Evolutionary conservation across 2,797 vertebrate genomes (phyloP).

Genomic region (Sebastes itinus): DNA sequence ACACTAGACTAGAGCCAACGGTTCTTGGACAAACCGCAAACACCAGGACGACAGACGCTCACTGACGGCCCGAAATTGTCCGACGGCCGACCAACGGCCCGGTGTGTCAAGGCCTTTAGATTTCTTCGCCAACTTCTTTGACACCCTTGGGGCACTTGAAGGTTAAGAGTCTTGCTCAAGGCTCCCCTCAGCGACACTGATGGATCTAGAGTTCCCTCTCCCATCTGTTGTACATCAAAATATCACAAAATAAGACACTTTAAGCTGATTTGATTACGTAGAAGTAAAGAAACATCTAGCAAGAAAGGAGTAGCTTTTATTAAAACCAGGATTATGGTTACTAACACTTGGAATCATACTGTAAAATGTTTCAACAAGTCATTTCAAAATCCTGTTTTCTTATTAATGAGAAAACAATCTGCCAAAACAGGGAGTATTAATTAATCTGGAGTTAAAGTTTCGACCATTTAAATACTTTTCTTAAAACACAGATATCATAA

Average conservation of each 20-base stretch:
- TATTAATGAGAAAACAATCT: not conserved
- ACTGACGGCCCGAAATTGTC: too few species aligned
- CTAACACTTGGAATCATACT: not conserved
- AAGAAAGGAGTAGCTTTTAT: not conserved
- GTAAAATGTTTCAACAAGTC: not conserved
- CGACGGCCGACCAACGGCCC: fast-evolving
- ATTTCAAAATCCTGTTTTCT: not conserved
- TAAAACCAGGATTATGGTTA: not conserved
- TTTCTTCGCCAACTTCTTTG: not conserved
- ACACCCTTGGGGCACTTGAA: too few species aligned
- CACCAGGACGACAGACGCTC: too few species aligned
- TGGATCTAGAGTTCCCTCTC: not conserved
- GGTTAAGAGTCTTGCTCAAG: not conserved
- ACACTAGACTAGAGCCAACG: too few species aligned
- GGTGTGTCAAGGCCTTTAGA: too few species aligned
- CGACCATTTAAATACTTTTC: too few species aligned
- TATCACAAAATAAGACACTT: not conserved
- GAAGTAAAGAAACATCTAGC: not conserved
- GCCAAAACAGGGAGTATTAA: fast-evolving
- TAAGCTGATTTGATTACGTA: not conserved
- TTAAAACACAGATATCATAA: not conserved
- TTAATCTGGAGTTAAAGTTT: not conserved
- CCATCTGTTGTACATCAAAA: not conserved
- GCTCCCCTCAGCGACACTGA: not conserved
- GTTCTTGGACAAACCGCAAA: too few species aligned